Conservation (phyloP, 2,113 vertebrate genomes). For the Mesitornis unicolor region DNA sequence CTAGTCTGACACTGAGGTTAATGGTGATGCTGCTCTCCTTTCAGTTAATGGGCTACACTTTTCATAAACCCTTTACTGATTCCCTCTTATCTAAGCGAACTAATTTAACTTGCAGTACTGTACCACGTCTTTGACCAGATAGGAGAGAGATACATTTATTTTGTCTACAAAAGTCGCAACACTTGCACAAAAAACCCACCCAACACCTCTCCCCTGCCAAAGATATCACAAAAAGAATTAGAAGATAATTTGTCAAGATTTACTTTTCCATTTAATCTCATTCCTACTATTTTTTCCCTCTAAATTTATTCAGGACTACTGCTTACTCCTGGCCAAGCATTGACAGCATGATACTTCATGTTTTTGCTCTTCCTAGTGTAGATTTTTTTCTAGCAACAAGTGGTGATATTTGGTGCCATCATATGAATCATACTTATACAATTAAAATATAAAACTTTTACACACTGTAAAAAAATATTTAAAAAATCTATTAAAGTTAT, state of each 20-base stretch:
- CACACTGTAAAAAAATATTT: background rate
- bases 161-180: background rate
- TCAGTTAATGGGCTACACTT: background rate
- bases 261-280: background rate
- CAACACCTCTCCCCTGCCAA: rapidly evolving
- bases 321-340: background rate
- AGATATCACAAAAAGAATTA: background rate
- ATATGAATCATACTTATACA: background rate
- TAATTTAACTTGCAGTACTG: background rate
- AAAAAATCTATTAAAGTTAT: background rate
- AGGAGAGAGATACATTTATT: background rate
- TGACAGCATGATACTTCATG: background rate
- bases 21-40: background rate
- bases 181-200: background rate
- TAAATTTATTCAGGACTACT: background rate
- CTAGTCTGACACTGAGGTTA: background rate
- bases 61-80: background rate
- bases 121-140: background rate
- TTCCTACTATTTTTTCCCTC: background rate
- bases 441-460: constrained; percentile 1
- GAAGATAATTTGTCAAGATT: background rate
- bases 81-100: background rate
- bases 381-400: constrained; percentile 15
- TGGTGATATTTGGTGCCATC: background rate
- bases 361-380: background rate